A percentile compares a stretch with the other conserved stretches of the same genome.
Evolutionary conservation across 2,888 invertebrate genomes (phyloP).

Genomic region (Drosophila koepferae): DNA sequence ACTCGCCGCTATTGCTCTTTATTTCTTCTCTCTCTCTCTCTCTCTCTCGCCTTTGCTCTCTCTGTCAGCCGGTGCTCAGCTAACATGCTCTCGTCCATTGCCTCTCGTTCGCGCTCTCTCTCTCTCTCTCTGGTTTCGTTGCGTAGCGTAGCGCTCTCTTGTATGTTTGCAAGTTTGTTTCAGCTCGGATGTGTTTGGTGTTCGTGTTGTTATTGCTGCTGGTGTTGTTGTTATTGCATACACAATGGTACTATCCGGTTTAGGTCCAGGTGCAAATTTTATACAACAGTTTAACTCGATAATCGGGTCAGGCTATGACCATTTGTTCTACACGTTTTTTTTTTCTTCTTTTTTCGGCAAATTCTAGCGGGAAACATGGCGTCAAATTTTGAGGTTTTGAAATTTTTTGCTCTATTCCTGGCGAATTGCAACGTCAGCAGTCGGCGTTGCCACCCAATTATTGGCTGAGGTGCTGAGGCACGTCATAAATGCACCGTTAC

Average conservation of each 20-base stretch:
- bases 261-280: constrained; percentile 81
- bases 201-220: constrained; percentile 35
- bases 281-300: constrained; percentile 78
- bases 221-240: constrained; percentile 44
- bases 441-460: constrained; percentile 60
- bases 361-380: constrained; percentile 77
- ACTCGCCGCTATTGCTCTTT: constrained; percentile 40
- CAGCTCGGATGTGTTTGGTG: constrained; percentile 41
- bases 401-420: constrained; percentile 25
- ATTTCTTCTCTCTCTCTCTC: not conserved
- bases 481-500: constrained; percentile 76
- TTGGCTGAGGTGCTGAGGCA: constrained; percentile 20
- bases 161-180: constrained; percentile 12
- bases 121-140: constrained; percentile 23
- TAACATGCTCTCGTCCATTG: constrained; percentile 28
- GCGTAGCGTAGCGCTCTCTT: not conserved
- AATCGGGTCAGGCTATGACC: constrained; percentile 75
- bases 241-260: constrained; percentile 78
- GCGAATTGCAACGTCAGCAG: constrained; percentile 51
- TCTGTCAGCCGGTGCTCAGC: constrained; percentile 34
- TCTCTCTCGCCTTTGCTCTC: not conserved
- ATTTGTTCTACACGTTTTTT: constrained; percentile 61
- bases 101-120: constrained; percentile 22
- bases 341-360: constrained; percentile 38
- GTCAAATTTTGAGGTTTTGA: constrained; percentile 48